These are phyloP conservation scores for Ips nitidus DNA, from an alignment of 1,140 invertebrate genomes.

Conservation along the genomic window DNA sequence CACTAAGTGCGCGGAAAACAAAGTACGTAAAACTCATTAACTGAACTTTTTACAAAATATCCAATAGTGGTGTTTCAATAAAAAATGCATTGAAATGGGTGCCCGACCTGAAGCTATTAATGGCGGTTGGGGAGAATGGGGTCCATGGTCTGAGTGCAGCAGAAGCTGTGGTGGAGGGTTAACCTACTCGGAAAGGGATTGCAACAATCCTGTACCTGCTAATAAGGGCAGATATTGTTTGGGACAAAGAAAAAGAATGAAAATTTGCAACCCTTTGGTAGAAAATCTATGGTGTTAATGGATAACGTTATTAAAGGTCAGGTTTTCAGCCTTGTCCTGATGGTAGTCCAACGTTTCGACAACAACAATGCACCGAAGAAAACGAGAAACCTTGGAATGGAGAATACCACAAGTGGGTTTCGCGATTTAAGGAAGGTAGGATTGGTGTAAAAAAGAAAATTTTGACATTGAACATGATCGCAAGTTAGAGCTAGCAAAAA, in stretches of 20 bases:
- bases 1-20: conserved; percentile 65
- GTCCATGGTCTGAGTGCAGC: conserved; percentile 59
- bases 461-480: neutral
- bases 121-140: conserved; percentile 68
- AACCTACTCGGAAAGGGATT: conserved; percentile 54
- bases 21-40: conserved; percentile 44
- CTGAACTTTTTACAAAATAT: neutral
- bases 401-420: conserved; percentile 56
- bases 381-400: conserved; percentile 54
- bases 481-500: neutral
- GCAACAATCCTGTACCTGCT: conserved; percentile 59
- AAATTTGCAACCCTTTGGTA: conserved; percentile 64
- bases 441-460: no score
- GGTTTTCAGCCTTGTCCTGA: conserved; percentile 58
- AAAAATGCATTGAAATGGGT: conserved; percentile 64
- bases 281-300: conserved; percentile 8
- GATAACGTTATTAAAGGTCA: neutral
- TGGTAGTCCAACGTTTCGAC: conserved; percentile 56
- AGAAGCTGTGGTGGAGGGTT: conserved; percentile 68
- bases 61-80: conserved; percentile 66
- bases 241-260: conserved; percentile 55
- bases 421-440: conserved; percentile 39
- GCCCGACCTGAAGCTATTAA: conserved; percentile 62
- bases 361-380: conserved; percentile 61
- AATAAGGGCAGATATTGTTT: conserved; percentile 66